Conservation (phyloP, 2,888 invertebrate species). For the Pasiphila rectangulata region DNA sequence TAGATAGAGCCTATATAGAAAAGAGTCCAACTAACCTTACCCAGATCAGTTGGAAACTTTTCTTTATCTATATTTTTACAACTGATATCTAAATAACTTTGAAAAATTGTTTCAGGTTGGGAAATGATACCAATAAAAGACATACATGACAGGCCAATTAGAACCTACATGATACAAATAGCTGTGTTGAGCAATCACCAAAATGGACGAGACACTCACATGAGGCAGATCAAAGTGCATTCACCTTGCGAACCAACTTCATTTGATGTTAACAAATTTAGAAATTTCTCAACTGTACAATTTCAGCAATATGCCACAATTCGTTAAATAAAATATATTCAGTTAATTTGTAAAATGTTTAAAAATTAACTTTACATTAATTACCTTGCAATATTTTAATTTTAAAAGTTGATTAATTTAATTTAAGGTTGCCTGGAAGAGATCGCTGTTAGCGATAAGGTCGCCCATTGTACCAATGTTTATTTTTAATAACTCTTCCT, state of each 20-base stretch:
- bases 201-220: conserved; percentile 98
- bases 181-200: conserved; percentile 99
- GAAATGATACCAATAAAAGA: conserved; percentile 95
- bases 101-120: conserved; percentile 86
- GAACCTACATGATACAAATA: conserved; percentile 98
- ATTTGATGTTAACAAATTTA: conserved; percentile 85
- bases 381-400: too few relatives aligned
- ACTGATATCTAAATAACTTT: neutral
- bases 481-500: too few relatives aligned
- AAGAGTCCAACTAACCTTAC: too few relatives aligned
- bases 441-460: too few relatives aligned
- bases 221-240: conserved; percentile 97
- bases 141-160: conserved; percentile 90
- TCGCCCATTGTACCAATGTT: too few relatives aligned
- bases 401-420: neutral
- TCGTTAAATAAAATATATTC: conserved; percentile 77
- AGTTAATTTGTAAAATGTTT: neutral
- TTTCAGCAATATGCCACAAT: conserved; percentile 91
- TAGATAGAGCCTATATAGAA: too few relatives aligned
- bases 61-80: too few relatives aligned
- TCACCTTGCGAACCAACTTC: conserved; percentile 88
- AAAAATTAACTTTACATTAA: neutral
- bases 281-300: conserved; percentile 89
- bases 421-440: too few relatives aligned
- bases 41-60: too few relatives aligned